Percentiles rank a stretch among this genome's conserved stretches.
phyloP scores from a whole-genome alignment of 2,113 vertebrate species.

The Thermophis baileyi region DNA sequence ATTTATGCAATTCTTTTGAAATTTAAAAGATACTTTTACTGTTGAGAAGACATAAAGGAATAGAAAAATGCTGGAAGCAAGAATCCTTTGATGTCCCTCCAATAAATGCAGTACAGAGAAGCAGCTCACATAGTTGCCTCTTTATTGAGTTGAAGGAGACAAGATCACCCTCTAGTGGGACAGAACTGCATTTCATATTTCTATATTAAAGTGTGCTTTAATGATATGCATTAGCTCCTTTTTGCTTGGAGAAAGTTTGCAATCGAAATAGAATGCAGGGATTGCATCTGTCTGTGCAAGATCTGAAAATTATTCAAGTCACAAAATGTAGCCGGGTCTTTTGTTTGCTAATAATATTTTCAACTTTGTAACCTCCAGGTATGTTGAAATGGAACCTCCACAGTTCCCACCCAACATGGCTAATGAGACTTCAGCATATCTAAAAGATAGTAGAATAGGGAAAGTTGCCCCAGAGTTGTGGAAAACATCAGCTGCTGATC shows the following conservation, averaged over 20 bases:
- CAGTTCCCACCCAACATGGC: neutral
- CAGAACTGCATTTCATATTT: conserved; percentile 43
- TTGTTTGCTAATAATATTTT: neutral
- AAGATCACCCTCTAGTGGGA: conserved; percentile 69
- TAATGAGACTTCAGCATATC: neutral
- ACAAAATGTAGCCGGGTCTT: conserved; percentile 36
- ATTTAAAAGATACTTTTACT: neutral
- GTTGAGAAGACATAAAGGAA: conserved; percentile 16
- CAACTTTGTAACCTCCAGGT: neutral
- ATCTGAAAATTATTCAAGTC: conserved; percentile 38
- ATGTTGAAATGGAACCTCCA: neutral
- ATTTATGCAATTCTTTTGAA: conserved; percentile 19
- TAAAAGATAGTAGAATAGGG: neutral
- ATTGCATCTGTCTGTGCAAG: conserved; percentile 25
- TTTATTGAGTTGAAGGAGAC: conserved; percentile 44
- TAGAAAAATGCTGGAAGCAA: conserved; percentile 33
- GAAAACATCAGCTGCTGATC: neutral
- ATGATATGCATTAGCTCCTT: conserved; percentile 23
- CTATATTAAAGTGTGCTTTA: neutral
- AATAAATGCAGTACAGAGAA: conserved; percentile 16
- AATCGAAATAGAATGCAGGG: conserved; percentile 38
- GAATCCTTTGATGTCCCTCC: conserved; percentile 32
- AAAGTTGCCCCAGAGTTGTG: neutral
- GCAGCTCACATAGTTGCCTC: conserved; percentile 27
- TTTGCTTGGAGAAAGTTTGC: conserved; percentile 41